phyloP scores from a whole-genome alignment of 2,113 vertebrate species.

The Catharus minimus region DNA sequence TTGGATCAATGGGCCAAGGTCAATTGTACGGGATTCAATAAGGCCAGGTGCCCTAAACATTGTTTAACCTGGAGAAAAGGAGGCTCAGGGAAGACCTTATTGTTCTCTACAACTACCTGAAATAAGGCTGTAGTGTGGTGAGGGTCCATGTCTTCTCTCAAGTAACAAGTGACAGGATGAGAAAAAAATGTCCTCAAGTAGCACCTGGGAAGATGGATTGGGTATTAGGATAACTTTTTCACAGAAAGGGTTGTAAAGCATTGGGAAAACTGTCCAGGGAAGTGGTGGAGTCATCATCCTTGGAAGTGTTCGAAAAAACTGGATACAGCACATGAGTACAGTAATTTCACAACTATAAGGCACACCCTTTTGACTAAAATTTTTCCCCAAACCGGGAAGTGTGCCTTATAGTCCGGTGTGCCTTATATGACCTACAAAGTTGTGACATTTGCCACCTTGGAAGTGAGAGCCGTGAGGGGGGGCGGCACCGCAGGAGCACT shows the following conservation, averaged over 20 bases:
- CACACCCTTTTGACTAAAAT: no score
- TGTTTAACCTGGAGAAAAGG: background rate
- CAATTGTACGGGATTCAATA: background rate
- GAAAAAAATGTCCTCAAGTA: background rate
- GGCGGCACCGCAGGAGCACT: no score
- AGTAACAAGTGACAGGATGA: background rate
- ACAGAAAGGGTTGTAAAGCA: background rate
- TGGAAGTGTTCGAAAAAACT: background rate
- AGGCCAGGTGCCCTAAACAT: background rate
- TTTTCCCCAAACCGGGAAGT: no score
- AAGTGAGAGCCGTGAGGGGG: no score
- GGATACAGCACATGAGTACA: background rate
- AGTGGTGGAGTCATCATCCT: background rate
- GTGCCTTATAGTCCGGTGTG: no score
- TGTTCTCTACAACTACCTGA: fast-evolving
- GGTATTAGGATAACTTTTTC: background rate
- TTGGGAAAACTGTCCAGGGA: background rate
- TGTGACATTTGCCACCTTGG: no score
- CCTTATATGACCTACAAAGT: no score
- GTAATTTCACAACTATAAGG: no score
- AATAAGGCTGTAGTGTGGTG: no score
- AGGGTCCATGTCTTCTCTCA: fast-evolving
- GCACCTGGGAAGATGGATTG: background rate
- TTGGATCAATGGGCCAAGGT: background rate
- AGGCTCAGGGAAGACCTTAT: background rate